phyloP scores from a whole-genome alignment of 2,888 invertebrate genomes.

The Corythucha ciliata region DNA sequence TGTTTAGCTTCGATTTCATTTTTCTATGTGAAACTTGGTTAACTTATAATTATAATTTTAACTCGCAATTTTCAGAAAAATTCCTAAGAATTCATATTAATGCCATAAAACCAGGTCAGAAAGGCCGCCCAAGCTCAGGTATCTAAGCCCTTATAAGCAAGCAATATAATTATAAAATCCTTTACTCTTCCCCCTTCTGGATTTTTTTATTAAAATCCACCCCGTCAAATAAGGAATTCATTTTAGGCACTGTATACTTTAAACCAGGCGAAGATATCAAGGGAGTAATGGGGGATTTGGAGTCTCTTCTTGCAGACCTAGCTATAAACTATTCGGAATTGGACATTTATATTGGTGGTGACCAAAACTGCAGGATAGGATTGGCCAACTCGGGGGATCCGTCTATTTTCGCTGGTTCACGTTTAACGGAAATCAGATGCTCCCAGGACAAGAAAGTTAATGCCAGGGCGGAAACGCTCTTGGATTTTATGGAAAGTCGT shows the following conservation, averaged over 20 bases:
- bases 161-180: too few species aligned
- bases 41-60: too few species aligned
- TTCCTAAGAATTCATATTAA: too few species aligned
- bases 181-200: too few species aligned
- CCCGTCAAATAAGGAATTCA: too few species aligned
- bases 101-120: too few species aligned
- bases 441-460: neutral
- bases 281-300: neutral
- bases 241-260: constrained; percentile 4
- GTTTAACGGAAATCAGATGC: neutral
- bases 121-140: too few species aligned
- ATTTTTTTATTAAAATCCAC: too few species aligned
- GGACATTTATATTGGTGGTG: neutral
- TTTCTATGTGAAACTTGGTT: too few species aligned
- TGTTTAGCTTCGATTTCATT: too few species aligned
- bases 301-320: neutral
- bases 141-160: too few species aligned
- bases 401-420: neutral
- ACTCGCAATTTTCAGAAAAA: too few species aligned
- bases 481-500: constrained; percentile 6
- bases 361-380: neutral
- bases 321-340: neutral
- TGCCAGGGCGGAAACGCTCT: neutral
- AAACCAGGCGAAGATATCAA: neutral
- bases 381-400: neutral